Conservation (phyloP, 2,888 invertebrate species). For the Dioctria rufipes region DNA sequence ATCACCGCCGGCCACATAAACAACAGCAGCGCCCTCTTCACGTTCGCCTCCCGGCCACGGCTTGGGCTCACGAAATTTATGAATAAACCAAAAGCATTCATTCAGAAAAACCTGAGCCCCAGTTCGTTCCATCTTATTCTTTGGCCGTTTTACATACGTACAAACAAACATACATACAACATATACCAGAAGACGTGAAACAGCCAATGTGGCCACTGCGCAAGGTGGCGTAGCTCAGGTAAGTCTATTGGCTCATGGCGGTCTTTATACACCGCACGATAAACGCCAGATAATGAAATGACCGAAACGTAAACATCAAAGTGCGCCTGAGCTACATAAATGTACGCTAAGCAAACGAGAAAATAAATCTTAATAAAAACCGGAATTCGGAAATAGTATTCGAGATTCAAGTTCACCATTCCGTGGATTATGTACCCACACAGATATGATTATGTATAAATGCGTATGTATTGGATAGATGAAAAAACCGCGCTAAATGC, state of each 20-base stretch:
- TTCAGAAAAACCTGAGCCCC: slow-evolving; percentile 55
- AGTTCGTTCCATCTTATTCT: slow-evolving; percentile 19
- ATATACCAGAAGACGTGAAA: background rate
- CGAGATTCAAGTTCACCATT: background rate
- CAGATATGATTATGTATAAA: background rate
- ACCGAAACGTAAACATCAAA: slow-evolving; percentile 50
- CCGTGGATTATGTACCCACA: background rate
- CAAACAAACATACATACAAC: background rate
- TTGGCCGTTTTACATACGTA: slow-evolving; percentile 28
- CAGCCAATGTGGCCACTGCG: background rate
- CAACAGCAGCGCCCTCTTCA: slow-evolving; percentile 24
- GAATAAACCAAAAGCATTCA: slow-evolving; percentile 56
- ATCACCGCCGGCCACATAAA: slow-evolving; percentile 48
- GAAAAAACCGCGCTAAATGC: too few species aligned
- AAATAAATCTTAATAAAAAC: slow-evolving; percentile 46
- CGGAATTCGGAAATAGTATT: slow-evolving; percentile 46
- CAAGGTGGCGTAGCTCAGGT: slow-evolving; percentile 29
- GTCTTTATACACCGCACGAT: slow-evolving; percentile 12
- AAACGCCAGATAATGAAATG: slow-evolving; percentile 51
- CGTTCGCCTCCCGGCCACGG: slow-evolving; percentile 29
- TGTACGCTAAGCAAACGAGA: background rate
- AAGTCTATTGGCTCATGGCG: slow-evolving; percentile 16
- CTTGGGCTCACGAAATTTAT: slow-evolving; percentile 49
- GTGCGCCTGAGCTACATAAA: slow-evolving; percentile 9
- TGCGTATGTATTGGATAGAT: too few species aligned